phyloP scores from a whole-genome alignment of 2,113 vertebrate genomes.

The Nyctereutes procyonoides region DNA sequence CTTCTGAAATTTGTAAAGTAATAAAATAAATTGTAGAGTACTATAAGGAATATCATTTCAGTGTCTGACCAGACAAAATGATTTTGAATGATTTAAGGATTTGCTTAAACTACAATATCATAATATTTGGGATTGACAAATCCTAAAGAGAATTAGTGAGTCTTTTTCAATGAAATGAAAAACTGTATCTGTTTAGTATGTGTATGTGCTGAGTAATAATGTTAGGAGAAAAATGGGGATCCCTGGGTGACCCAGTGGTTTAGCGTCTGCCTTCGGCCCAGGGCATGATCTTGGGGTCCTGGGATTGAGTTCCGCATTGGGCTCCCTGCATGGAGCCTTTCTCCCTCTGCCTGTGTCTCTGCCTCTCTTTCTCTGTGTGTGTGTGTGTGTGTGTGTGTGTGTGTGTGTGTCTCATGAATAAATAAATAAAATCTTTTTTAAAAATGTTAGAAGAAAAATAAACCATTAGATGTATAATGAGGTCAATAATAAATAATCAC shows the following conservation, averaged over 20 bases:
- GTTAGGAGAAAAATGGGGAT: background rate
- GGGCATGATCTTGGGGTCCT: too few species aligned
- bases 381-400: too few species aligned
- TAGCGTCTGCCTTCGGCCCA: too few species aligned
- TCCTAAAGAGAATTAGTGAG: background rate
- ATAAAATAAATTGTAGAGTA: background rate
- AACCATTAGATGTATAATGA: background rate
- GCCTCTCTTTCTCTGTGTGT: too few species aligned
- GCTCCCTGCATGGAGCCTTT: too few species aligned
- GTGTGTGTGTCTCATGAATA: too few species aligned
- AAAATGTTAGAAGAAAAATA: background rate
- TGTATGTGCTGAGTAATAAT: background rate
- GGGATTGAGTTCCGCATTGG: too few species aligned
- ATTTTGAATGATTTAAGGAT: background rate
- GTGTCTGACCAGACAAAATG: background rate
- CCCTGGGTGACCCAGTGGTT: too few species aligned
- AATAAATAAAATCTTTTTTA: background rate
- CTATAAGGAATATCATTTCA: constrained; percentile 7
- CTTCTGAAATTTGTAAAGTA: background rate
- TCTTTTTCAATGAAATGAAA: background rate
- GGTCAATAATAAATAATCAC: background rate
- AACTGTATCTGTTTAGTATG: background rate
- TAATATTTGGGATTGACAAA: background rate
- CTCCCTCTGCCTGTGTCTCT: too few species aligned
- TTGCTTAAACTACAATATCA: background rate